Base-by-base conservation (phyloP, 2,888 invertebrate genomes). In the Tolmerus cingulatus region DNA sequence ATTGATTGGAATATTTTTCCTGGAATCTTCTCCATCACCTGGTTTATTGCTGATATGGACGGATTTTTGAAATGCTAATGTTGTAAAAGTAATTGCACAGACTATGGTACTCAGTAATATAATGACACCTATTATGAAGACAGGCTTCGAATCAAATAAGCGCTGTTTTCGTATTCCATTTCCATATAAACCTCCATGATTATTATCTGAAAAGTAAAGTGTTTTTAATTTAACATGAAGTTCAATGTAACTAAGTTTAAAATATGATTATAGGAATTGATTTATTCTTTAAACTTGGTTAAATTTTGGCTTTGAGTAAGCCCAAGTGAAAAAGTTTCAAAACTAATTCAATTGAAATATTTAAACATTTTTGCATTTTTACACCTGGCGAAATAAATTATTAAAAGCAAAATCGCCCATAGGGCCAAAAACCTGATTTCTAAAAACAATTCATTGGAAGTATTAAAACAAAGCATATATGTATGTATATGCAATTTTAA, bases 1-100 rank as follows among this genome's bases (percentile, higher is more conserved):
- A 90, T 91, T 91, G 90, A 93, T 92, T 90, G 93, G 93, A 90
- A 91, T 91, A 91, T 92, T 92, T 90, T 90, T 91, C 91, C 91
- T 90, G 89, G 91, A 91, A 90, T 92, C 92, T 90, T 93, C 93
- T 89, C 91, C 92, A 90, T 92, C 91, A 90, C 91, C 91, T 90
- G 90, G 87, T 57, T 86, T 85, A 74, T 51, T 74, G 82, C 16
- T 86, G 81, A 23, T 27, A 4, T 86, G 27, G n/a, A 19, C 19
- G 4, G 43, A 82, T 81, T 77, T 76, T 23, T 40, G 14, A 55
- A 86, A 86, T 77, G 86, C 23, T 37, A 76, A 23, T 81, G 46
- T 34, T 34, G 74, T 79, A 51, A 87, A 87, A 14, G 57, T 66
- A 74, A 87, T 51, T n/a, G 79, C 87, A 51, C 79, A 43, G 9